Base-by-base conservation (phyloP, 2,888 invertebrate genomes). In the Andricus quercusramuli region DNA sequence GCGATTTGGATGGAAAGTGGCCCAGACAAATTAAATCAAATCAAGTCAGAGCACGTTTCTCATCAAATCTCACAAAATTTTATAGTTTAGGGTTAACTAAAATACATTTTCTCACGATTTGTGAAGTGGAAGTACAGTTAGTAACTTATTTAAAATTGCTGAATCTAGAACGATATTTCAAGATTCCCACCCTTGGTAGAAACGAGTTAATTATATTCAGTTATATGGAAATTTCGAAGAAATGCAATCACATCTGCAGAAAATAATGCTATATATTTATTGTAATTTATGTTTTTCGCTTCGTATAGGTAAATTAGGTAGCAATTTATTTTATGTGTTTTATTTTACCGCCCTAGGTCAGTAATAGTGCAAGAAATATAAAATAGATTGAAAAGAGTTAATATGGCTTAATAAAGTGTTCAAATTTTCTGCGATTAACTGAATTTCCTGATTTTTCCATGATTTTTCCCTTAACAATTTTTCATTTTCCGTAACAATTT, bases 41-140 rank as follows among this genome's bases (percentile, higher is more conserved):
- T 56, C n/a, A 74, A 74, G 74, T 74, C 74, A 56, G 2, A 56
- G 32, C 74, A 74, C 74, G 74, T 74, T 59, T 74, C 64, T 29
- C 29, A 64, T 64, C 25, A 64, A 64, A 64, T 62, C 64, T 29
- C 64, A 17, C 64, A 29, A 29, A 64, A 64, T 64, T 64, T 29
- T 29, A 64, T 64, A 22, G 64, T 59, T 59, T 59, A 11, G 22
- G 22, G 22, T 59, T 13, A 59, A 59, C 59, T 56, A 22, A 59
- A 59, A 59, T 2, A 59, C 59, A 22, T 22, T 22, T 59, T 59
- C 59, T 59, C 22, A n/a, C 59, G 59, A 59, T 59, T 17, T 25
- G 29, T 64, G 17, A 25, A 64, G 29, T 15, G 29, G 29, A 64
- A 6, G 17, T 29, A 64, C 25, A 25, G 15, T 64, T 29, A 22